Base-by-base conservation (phyloP, 2,888 invertebrate genomes). In the Phymatocera aterrima region DNA sequence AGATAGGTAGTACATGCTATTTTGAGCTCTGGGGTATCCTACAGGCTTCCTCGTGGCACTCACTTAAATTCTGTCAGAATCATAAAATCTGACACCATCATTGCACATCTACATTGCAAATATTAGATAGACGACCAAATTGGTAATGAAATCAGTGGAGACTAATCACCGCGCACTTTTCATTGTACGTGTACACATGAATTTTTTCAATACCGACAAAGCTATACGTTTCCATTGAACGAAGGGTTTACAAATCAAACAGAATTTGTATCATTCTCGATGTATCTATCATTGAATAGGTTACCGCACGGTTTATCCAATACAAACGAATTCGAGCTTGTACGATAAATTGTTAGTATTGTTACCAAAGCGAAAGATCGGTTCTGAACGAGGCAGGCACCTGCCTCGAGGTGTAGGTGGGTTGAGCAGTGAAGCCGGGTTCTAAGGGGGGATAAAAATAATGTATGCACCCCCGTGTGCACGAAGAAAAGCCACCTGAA, bases 401-500 rank as follows among this genome's bases (percentile, higher is more conserved):
- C 90, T 90, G 90, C 86, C 87, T 85, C 83, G 82, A 82, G 84
- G 86, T 88, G 89, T 89, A 87, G 88, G 88, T 87, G 82, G 79
- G 80, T 79, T 77, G 74, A 75, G 86, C 86, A 81, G 79, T 80
- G 83, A 82, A 79, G 83, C 80, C 84, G 83, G 82, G 81, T 78
- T 80, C 81, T 81, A 81, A 81, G 34, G 82, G 85, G 82, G 85
- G 84, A 85, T 85, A 83, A 85, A 86, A 87, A 84, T 90, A 90
- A 90, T 90, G 89, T 90, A 90, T 90, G 90, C 90, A 90, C 90
- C 90, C 90, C 86, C 86, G 86, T 80, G 81, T 80, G 83, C 81
- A 84, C 84, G 84, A 85, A 86, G 84, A 84, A 85, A 84, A 86
- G 87, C 88, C 89, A 90, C 90, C 90, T 90, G 90, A 90, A 88